These are phyloP conservation scores for Ectropis grisescens DNA, from an alignment of 1,140 invertebrate species.

Conservation along the genomic window DNA sequence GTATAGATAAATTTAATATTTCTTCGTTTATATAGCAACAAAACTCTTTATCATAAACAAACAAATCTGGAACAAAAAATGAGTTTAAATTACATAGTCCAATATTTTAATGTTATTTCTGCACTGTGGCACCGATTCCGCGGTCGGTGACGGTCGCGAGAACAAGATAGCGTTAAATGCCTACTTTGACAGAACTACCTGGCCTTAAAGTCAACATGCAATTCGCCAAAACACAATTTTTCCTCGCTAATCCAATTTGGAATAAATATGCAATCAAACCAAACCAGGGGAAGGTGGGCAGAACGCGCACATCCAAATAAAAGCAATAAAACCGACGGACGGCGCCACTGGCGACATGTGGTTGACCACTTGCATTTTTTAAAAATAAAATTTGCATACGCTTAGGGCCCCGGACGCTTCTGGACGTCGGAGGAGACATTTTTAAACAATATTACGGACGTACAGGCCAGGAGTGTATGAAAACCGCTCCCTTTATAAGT, in stretches of 20 bases:
- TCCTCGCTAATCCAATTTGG: not conserved
- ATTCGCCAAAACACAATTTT: too few relatives aligned
- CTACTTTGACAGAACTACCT: too few relatives aligned
- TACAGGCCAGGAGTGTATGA: conserved; percentile 11
- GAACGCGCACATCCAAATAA: not conserved
- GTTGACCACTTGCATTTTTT: not conserved
- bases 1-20: too few relatives aligned
- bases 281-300: not conserved
- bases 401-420: conserved; percentile 13
- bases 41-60: too few relatives aligned
- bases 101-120: too few relatives aligned
- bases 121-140: too few relatives aligned
- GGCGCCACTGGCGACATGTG: not conserved
- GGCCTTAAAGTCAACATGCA: too few relatives aligned
- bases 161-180: too few relatives aligned
- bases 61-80: too few relatives aligned
- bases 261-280: not conserved
- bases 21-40: too few relatives aligned
- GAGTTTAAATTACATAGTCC: too few relatives aligned
- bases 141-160: too few relatives aligned
- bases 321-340: not conserved
- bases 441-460: conserved; percentile 6
- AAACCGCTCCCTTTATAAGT: conserved; percentile 6
- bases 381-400: conserved; percentile 2
- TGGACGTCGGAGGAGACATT: conserved; percentile 4